A percentile compares a stretch with the other conserved stretches of the same genome.
Conservation (phyloP, 1,140 invertebrate species). For the Medauroidea extradentata region DNA sequence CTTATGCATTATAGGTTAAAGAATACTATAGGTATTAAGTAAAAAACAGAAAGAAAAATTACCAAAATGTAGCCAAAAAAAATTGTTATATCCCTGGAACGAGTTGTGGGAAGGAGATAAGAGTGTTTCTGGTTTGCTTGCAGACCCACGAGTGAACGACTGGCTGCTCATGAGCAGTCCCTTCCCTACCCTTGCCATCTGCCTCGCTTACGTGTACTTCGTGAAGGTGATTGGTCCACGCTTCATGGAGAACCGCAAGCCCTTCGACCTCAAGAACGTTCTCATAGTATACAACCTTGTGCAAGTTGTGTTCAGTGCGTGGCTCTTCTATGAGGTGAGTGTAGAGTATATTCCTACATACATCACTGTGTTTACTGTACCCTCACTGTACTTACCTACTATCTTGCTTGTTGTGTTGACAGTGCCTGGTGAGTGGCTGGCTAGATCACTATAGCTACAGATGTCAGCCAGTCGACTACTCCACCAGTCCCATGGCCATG, state of each 20-base stretch:
- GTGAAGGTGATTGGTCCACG: conserved; percentile 77
- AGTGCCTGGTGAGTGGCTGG: conserved; percentile 80
- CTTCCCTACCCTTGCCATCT: conserved; percentile 72
- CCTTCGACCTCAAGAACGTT: conserved; percentile 71
- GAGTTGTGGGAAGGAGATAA: too few relatives aligned
- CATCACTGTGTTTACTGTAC: conserved; percentile 11
- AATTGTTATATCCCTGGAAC: too few relatives aligned
- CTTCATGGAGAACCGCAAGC: conserved; percentile 86
- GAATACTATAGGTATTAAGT: too few relatives aligned
- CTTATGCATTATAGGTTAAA: too few relatives aligned
- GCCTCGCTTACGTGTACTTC: conserved; percentile 68
- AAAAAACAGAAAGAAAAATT: too few relatives aligned
- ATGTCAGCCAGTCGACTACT: conserved; percentile 94
- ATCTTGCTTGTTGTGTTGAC: too few relatives aligned
- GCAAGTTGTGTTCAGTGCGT: conserved; percentile 79
- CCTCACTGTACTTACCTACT: too few relatives aligned
- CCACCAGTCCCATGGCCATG: conserved; percentile 79
- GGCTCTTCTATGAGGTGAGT: conserved; percentile 78
- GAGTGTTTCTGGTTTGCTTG: background rate
- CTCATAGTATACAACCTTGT: conserved; percentile 83
- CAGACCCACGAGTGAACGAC: conserved; percentile 74
- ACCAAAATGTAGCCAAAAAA: too few relatives aligned
- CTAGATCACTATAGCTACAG: conserved; percentile 87
- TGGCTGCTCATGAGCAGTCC: conserved; percentile 83
- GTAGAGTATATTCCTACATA: background rate